Conservation (phyloP, 2,888 invertebrate genomes). For the Theretra japonica region DNA sequence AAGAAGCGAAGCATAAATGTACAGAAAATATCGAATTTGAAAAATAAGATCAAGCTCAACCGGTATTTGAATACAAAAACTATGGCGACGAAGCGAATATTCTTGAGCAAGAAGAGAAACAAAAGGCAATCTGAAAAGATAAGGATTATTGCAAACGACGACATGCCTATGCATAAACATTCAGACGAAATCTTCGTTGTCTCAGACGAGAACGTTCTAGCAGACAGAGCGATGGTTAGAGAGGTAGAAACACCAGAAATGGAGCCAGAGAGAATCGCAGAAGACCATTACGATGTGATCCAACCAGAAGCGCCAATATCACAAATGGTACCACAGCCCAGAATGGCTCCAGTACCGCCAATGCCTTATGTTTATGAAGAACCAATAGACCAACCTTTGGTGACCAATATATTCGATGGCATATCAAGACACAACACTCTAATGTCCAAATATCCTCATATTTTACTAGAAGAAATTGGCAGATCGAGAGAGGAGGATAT, state of each 20-base stretch:
- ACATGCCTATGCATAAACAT: constrained; percentile 41
- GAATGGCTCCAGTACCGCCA: neutral
- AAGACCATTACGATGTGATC: constrained; percentile 47
- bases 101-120: constrained; percentile 61
- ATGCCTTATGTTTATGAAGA: constrained; percentile 48
- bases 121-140: constrained; percentile 71
- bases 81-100: constrained; percentile 55
- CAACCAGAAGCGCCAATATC: constrained; percentile 31
- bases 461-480: constrained; percentile 64
- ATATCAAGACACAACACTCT: constrained; percentile 57
- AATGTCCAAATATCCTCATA: constrained; percentile 74
- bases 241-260: constrained; percentile 51
- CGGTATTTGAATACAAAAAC: constrained; percentile 63
- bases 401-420: constrained; percentile 48
- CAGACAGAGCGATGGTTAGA: constrained; percentile 60
- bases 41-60: constrained; percentile 59
- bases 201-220: constrained; percentile 64
- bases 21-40: constrained; percentile 58
- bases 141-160: constrained; percentile 63
- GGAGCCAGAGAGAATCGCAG: constrained; percentile 40
- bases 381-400: constrained; percentile 31
- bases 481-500: constrained; percentile 55
- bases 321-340: neutral
- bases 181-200: constrained; percentile 64
- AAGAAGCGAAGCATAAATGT: constrained; percentile 59